phyloP scores from a whole-genome alignment of 2,888 invertebrate genomes.

The Scaptomyza flava region DNA sequence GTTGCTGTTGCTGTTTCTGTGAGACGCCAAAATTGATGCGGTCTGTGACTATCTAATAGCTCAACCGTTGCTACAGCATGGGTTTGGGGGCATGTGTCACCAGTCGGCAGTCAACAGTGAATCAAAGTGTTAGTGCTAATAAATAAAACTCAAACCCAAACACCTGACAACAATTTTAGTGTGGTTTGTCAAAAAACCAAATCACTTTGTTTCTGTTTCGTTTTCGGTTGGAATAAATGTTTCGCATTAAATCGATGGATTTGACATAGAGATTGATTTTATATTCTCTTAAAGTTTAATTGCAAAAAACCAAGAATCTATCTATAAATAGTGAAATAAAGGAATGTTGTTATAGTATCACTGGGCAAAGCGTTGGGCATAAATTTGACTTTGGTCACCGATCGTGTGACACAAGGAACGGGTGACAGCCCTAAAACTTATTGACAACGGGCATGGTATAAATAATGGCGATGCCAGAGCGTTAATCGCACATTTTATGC shows the following conservation, averaged over 20 bases:
- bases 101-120: conserved; percentile 8
- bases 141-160: neutral
- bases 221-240: neutral
- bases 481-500: conserved; percentile 74
- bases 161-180: neutral
- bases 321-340: neutral
- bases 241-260: neutral
- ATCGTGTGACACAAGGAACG: conserved; percentile 61
- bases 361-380: conserved; percentile 45
- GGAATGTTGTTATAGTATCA: conserved; percentile 21
- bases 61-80: conserved; percentile 31
- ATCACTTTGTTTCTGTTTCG: neutral
- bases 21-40: conserved; percentile 58
- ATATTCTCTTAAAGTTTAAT: neutral
- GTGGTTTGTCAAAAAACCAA: neutral
- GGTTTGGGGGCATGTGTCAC: conserved; percentile 37
- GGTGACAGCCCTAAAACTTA: conserved; percentile 63
- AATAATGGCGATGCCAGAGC: conserved; percentile 71
- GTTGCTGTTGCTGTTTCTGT: conserved; percentile 12
- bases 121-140: conserved; percentile 22
- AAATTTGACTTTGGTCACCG: conserved; percentile 58
- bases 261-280: neutral
- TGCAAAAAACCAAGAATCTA: neutral
- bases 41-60: conserved; percentile 58
- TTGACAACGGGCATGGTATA: conserved; percentile 67